These are phyloP conservation scores for Leptopilina myrica DNA, from an alignment of 2,888 invertebrate genomes.

Conservation along the genomic window DNA sequence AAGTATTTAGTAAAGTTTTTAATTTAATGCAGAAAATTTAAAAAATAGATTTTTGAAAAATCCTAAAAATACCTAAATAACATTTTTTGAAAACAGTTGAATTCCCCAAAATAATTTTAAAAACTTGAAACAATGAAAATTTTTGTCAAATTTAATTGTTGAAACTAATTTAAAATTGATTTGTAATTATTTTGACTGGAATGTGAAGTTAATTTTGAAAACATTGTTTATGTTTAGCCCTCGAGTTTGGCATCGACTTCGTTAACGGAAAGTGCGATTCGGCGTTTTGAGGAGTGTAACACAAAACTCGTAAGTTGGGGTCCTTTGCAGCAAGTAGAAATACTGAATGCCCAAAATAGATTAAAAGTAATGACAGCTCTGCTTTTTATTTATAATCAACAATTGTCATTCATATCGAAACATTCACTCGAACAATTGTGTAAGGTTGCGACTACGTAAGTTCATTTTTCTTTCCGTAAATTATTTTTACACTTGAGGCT, in stretches of 20 bases:
- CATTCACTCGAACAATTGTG: slow-evolving; percentile 88
- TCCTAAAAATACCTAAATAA: too few relatives aligned
- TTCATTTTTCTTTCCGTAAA: not conserved
- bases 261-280: slow-evolving; percentile 89
- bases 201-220: not conserved
- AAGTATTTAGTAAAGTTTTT: too few relatives aligned
- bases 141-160: too few relatives aligned
- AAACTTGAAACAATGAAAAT: too few relatives aligned
- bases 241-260: slow-evolving; percentile 87
- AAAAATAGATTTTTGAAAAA: too few relatives aligned
- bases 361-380: slow-evolving; percentile 93
- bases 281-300: slow-evolving; percentile 93
- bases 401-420: slow-evolving; percentile 88
- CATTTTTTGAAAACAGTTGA: too few relatives aligned
- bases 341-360: slow-evolving; percentile 93
- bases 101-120: too few relatives aligned
- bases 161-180: too few relatives aligned
- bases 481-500: too few relatives aligned
- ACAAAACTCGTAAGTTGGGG: slow-evolving; percentile 94
- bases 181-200: too few relatives aligned
- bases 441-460: slow-evolving; percentile 87
- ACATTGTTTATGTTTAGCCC: slow-evolving; percentile 79
- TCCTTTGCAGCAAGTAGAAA: slow-evolving; percentile 92
- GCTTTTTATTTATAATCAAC: slow-evolving; percentile 91
- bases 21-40: too few relatives aligned